A percentile compares a stretch with the other conserved stretches of the same genome.
These are phyloP conservation scores for Corythoichthys haematopterus DNA, from an alignment of 2,113 vertebrate genomes.

Conservation along the genomic window DNA sequence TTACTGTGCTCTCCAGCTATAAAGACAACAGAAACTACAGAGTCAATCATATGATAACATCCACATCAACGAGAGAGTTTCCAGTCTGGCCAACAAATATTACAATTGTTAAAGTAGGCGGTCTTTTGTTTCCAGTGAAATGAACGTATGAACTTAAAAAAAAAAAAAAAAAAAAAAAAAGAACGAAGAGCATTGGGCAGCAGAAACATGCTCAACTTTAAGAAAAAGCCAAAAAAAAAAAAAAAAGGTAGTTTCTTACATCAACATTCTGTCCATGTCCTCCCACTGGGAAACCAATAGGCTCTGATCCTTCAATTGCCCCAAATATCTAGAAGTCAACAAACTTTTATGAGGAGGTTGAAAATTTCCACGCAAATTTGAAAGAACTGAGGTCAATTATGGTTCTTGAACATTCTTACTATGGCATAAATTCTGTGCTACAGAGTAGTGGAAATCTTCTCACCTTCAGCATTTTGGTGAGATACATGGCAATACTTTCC, in stretches of 20 bases:
- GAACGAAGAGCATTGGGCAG: not conserved
- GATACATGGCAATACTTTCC: slow-evolving; percentile 76
- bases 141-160: too few relatives aligned
- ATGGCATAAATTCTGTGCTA: not conserved
- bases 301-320: slow-evolving; percentile 81
- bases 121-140: too few relatives aligned
- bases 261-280: slow-evolving; percentile 67
- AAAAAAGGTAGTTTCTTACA: slow-evolving; percentile 68
- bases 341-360: not conserved
- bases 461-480: slow-evolving; percentile 89
- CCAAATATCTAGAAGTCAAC: slow-evolving; percentile 80
- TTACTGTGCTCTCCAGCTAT: slow-evolving; percentile 86
- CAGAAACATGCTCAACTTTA: not conserved
- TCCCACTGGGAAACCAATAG: slow-evolving; percentile 89
- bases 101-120: too few relatives aligned
- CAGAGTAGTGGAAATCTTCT: slow-evolving; percentile 11
- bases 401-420: too few relatives aligned
- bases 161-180: not conserved
- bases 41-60: not conserved
- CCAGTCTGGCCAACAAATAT: too few relatives aligned
- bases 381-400: not conserved
- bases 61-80: not conserved
- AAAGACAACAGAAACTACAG: not conserved
- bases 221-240: not conserved
- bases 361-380: not conserved